Base-by-base conservation (phyloP, 2,888 invertebrate genomes). In the Nasonovia ribisnigri region DNA sequence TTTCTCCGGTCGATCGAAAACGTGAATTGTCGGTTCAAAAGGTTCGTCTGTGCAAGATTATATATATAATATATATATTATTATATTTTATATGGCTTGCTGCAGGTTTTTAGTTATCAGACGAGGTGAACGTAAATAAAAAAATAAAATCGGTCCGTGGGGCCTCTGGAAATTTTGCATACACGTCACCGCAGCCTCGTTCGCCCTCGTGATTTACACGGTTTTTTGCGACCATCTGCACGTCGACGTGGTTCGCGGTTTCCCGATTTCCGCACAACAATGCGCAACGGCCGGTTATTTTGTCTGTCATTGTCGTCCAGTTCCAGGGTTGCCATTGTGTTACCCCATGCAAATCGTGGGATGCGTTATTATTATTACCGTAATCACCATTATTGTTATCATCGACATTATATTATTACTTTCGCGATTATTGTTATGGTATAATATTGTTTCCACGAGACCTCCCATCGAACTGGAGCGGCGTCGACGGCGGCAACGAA, bases 191-290 rank as follows among this genome's bases (percentile, higher is more conserved):
- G 48, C 67, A 13, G 13, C 29, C 67, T 46, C 77, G 84, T 90
- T 93, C 26, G 43, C 29, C 10, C 60, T 3, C 26, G 42, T 93
- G 90, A 93, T 93, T 90, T 93, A 93, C 93, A 26, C 60, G 42
- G 4, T 90, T 86, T 93, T 90, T 36, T 36, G 26, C 57, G 54
- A 67, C 86, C 93, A 93, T 87, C 90, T 93, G 93, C 93, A 90
- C 60, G 43, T 13, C 54, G 43, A 3, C 54, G 60, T 54, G 4
- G 54, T 54, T 6, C 48, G 88, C 43, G 46, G 84, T 93, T 93
- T 93, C 77, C 92, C 84, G 90, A 60, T 90, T 93, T 88, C 54
- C 51, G 57, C 20, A 51, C 42, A 90, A 93, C 90, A 90, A 84
- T 77, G 20, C 20, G 46, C 43, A 46, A 20, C 4, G 29, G 42